Evolutionary conservation across 2,797 vertebrate genomes (phyloP).

Genomic region (Acanthiza pusilla): DNA sequence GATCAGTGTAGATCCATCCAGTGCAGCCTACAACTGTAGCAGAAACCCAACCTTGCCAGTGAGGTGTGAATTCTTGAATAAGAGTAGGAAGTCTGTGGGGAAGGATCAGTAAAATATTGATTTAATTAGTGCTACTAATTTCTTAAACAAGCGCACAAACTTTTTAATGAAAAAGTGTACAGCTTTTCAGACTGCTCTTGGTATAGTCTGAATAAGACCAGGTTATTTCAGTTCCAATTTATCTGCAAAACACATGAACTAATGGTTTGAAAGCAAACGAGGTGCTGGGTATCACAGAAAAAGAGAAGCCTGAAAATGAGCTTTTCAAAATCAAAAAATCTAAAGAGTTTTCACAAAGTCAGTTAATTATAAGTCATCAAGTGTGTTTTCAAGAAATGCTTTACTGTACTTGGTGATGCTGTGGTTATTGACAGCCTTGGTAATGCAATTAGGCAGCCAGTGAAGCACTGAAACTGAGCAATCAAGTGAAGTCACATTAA

Average conservation of each 20-base stretch:
- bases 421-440: neutral
- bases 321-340: neutral
- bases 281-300: neutral
- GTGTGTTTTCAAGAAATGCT: neutral
- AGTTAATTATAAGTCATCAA: neutral
- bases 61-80: accelerated
- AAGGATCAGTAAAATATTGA: neutral
- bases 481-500: neutral
- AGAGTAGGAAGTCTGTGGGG: neutral
- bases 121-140: neutral
- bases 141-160: neutral
- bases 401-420: neutral
- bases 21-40: neutral
- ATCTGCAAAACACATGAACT: neutral
- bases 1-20: neutral
- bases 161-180: neutral
- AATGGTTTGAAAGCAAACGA: neutral
- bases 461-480: neutral
- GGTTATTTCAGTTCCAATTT: neutral
- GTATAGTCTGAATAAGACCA: neutral
- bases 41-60: neutral
- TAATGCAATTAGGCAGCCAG: neutral
- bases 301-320: neutral
- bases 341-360: neutral
- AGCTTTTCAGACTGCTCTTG: neutral